A percentile compares a stretch with the other conserved stretches of the same genome.
These are phyloP conservation scores for Thaleichthys pacificus DNA, from an alignment of 2,797 vertebrate genomes.

Conservation along the genomic window DNA sequence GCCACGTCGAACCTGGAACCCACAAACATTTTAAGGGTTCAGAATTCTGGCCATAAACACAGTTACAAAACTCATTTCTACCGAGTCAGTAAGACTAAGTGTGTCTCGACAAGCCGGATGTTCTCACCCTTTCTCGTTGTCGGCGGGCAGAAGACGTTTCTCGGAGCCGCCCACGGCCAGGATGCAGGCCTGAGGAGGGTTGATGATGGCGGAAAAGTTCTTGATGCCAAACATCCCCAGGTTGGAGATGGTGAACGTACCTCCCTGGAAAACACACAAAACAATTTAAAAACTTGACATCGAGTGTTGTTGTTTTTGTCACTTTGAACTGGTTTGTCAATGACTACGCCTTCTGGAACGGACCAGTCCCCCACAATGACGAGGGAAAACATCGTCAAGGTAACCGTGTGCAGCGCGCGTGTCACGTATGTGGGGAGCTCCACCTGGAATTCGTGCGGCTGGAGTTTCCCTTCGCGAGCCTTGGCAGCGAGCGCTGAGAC, in stretches of 20 bases:
- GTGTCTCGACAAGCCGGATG: not conserved
- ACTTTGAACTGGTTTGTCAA: not conserved
- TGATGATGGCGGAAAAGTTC: slow-evolving; percentile 98
- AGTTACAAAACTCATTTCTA: too few relatives aligned
- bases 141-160: slow-evolving; percentile 87
- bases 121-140: slow-evolving; percentile 92
- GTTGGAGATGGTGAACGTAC: slow-evolving; percentile 97
- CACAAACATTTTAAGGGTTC: slow-evolving; percentile 9
- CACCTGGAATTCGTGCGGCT: slow-evolving; percentile 97
- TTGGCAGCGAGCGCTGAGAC: slow-evolving; percentile 83
- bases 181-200: slow-evolving; percentile 97
- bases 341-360: too few relatives aligned
- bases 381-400: not conserved
- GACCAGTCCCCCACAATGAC: too few relatives aligned
- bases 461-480: slow-evolving; percentile 93
- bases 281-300: not conserved
- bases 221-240: slow-evolving; percentile 98
- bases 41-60: not conserved
- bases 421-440: not conserved
- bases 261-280: slow-evolving; percentile 75
- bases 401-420: slow-evolving; percentile 3
- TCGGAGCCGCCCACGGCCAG: slow-evolving; percentile 93
- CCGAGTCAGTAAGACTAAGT: too few relatives aligned
- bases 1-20: slow-evolving; percentile 87
- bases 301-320: not conserved